These are phyloP conservation scores for Euthynnus affinis DNA, from an alignment of 2,797 vertebrate species.

Conservation along the genomic window DNA sequence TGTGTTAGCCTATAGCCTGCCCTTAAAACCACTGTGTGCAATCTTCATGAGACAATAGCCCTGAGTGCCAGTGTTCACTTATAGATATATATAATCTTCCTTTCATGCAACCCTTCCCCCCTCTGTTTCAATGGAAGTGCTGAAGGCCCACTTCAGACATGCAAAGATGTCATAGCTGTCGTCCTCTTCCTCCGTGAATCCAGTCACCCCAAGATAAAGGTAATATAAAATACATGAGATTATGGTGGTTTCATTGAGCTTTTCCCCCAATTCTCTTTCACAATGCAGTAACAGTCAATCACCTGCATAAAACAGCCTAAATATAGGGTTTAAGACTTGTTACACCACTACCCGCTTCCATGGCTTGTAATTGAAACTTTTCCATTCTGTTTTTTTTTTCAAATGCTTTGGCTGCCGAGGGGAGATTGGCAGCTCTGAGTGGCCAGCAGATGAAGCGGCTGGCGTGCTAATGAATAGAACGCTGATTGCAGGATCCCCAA, in stretches of 20 bases:
- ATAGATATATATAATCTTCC: slow-evolving; percentile 63
- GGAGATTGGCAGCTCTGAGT: slow-evolving; percentile 99
- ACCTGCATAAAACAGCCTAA: slow-evolving; percentile 84
- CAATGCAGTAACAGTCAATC: slow-evolving; percentile 86
- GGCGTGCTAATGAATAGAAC: slow-evolving; percentile 99
- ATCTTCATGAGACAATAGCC: slow-evolving; percentile 68
- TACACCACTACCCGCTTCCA: slow-evolving; percentile 82
- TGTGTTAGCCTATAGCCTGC: slow-evolving; percentile 45
- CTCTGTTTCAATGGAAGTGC: slow-evolving; percentile 27
- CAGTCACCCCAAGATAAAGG: slow-evolving; percentile 77
- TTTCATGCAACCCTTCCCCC: slow-evolving; percentile 69
- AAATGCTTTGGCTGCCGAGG: slow-evolving; percentile 86
- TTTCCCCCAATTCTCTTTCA: slow-evolving; percentile 74
- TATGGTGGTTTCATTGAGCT: slow-evolving; percentile 84
- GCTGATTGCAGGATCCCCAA: slow-evolving; percentile 99
- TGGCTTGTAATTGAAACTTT: slow-evolving; percentile 91
- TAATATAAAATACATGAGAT: slow-evolving; percentile 84
- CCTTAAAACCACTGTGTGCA: slow-evolving; percentile 25
- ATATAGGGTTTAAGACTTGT: slow-evolving; percentile 88
- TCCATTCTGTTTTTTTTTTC: slow-evolving; percentile 82
- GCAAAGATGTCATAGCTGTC: slow-evolving; percentile 48
- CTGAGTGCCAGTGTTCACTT: slow-evolving; percentile 66
- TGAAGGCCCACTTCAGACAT: slow-evolving; percentile 72
- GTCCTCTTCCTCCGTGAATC: slow-evolving; percentile 44
- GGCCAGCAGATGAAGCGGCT: slow-evolving; percentile 98